Conservation (phyloP, 2,888 invertebrate genomes). For the Pseudococcus jackbeardsleyi region DNA sequence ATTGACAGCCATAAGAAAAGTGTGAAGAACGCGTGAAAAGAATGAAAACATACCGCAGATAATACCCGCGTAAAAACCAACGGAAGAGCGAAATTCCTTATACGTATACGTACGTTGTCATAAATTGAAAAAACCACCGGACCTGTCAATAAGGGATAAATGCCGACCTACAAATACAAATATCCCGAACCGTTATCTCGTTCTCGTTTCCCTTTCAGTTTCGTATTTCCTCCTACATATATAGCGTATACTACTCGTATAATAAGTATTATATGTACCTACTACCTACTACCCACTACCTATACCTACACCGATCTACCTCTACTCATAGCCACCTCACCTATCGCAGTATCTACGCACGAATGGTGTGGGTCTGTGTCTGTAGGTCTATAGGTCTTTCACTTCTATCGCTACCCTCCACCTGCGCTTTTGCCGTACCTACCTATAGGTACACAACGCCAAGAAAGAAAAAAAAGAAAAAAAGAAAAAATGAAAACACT, state of each 20-base stretch:
- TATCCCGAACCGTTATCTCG: slow-evolving; percentile 5
- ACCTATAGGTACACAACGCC: not conserved
- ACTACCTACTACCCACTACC: too few species aligned
- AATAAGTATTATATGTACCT: too few species aligned
- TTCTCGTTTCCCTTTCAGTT: not conserved
- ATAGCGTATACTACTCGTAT: not conserved
- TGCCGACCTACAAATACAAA: slow-evolving; percentile 28
- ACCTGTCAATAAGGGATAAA: slow-evolving; percentile 26
- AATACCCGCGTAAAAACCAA: slow-evolving; percentile 11
- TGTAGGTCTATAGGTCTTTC: not conserved
- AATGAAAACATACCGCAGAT: slow-evolving; percentile 27
- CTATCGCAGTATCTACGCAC: too few species aligned
- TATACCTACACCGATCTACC: too few species aligned
- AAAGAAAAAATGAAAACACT: not conserved
- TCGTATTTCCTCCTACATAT: too few species aligned
- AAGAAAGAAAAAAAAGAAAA: not conserved
- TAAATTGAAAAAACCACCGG: slow-evolving; percentile 28
- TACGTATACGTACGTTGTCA: not conserved
- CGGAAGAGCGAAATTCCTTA: slow-evolving; percentile 16
- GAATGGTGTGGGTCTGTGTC: too few species aligned
- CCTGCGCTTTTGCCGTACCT: not conserved
- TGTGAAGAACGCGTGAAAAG: slow-evolving; percentile 35
- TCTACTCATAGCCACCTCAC: too few species aligned
- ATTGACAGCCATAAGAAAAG: slow-evolving; percentile 42
- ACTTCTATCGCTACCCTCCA: not conserved